A percentile compares a stretch with the other conserved stretches of the same genome.
These are phyloP conservation scores for Pammene fasciana DNA, from an alignment of 2,888 invertebrate species.

Conservation along the genomic window DNA sequence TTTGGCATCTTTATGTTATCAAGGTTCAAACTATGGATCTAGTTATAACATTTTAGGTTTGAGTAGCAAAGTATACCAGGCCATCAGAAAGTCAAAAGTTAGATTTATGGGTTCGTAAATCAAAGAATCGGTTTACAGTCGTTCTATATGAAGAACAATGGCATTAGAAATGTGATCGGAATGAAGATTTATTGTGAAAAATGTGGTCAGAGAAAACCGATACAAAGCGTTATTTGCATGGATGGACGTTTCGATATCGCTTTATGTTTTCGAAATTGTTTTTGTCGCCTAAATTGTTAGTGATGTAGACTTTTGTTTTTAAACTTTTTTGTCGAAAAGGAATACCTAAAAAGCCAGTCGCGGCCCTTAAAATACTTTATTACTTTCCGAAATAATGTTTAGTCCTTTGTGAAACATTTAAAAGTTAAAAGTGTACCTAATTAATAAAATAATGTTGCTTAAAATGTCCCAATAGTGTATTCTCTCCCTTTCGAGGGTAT, in stretches of 20 bases:
- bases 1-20: no score
- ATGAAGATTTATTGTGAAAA: slow-evolving; percentile 27
- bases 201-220: slow-evolving; percentile 7
- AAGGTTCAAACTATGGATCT: no score
- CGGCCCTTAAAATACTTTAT: no score
- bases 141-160: slow-evolving; percentile 42
- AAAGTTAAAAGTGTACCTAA: no score
- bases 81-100: slow-evolving; percentile 46
- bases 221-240: slow-evolving; percentile 17
- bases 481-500: not conserved
- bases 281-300: no score
- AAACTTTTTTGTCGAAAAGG: no score
- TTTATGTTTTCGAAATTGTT: not conserved
- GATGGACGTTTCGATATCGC: slow-evolving; percentile 7
- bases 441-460: no score
- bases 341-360: no score
- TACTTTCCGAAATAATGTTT: no score
- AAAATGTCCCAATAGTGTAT: not conserved
- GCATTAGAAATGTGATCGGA: slow-evolving; percentile 28
- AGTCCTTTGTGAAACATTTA: no score
- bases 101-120: slow-evolving; percentile 51
- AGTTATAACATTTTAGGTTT: no score
- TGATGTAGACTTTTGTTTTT: no score
- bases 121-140: slow-evolving; percentile 38
- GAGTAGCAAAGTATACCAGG: not conserved